Base-by-base conservation (phyloP, 1,140 invertebrate genomes). In the Lordiphosa clarofinis region DNA sequence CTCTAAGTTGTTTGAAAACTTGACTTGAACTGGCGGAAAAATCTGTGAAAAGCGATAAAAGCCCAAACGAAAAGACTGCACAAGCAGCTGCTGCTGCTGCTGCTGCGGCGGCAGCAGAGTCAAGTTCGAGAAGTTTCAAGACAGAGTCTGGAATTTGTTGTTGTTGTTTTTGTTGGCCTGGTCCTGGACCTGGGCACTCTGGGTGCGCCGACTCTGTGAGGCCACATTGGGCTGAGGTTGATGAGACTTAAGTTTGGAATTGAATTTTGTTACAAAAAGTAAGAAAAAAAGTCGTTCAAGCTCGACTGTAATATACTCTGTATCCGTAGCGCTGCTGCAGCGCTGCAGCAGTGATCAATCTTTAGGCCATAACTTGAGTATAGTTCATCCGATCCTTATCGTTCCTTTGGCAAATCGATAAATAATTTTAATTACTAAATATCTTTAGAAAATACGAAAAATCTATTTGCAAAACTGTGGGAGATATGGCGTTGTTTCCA, bases 41-140 rank as follows among this genome's bases (percentile, higher is more conserved):
- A 82, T 84, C 76, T 84, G 53, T 73, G 76, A 84, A 84, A 84
- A 82, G 78, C 76, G 72, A 84, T 84, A 69, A 84, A 72, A 73
- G 59, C 13, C 47, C 67, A 62, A 67, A 57, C 53, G 54, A 38
- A 67, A 54, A 52, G 43, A 52, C 42, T 63, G 28, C 11, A 11
- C 37, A 43, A 28, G 36, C 13, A 31, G 12, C 43, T 12, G 42
- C 42, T 11, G 42, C 42, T 31, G 21, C 13, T 4, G 55, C 47
- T 33, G 54, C 33, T 28, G 33, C 62, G 39, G 15, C 43, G 43
- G 46, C 40, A 55, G 21, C 31, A 36, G 33, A 11, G 12, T 15
- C 31, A 47, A 52, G 31, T 24, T 43, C 52, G 44, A 49, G 60
- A 66, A 66, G 60, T 40, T 64, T 64, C 61, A 40, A 63, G 59